These are phyloP conservation scores for Opisthocomus hoazin DNA, from an alignment of 2,113 vertebrate genomes.

Conservation along the genomic window DNA sequence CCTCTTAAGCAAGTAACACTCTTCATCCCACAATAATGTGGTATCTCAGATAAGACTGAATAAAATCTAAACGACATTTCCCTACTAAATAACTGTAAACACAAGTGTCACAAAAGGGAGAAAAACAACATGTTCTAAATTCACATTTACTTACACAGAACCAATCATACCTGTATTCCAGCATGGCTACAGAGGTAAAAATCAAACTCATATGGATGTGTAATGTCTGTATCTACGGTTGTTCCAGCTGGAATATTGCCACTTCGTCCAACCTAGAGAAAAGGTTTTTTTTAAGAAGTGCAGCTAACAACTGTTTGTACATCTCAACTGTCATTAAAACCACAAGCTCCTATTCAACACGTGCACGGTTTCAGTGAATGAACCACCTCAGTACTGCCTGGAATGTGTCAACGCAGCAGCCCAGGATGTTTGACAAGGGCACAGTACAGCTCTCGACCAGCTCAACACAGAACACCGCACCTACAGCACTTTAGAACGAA, in stretches of 20 bases:
- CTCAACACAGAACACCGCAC: neutral
- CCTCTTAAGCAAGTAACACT: neutral
- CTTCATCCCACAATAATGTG: neutral
- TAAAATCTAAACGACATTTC: neutral
- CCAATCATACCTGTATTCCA: slow-evolving; percentile 90
- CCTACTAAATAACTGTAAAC: neutral
- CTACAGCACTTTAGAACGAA: neutral
- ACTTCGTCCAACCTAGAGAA: slow-evolving; percentile 89
- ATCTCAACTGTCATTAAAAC: neutral
- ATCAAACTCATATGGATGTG: slow-evolving; percentile 97
- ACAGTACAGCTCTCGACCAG: neutral
- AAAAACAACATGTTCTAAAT: neutral
- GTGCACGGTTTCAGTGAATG: neutral
- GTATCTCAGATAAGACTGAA: neutral
- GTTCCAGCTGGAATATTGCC: slow-evolving; percentile 99
- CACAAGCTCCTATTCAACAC: neutral
- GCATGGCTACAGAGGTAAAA: slow-evolving; percentile 99
- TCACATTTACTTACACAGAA: neutral
- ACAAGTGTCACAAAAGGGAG: neutral
- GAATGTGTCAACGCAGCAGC: neutral
- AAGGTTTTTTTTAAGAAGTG: neutral
- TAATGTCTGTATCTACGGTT: slow-evolving; percentile 97
- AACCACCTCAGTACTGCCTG: neutral
- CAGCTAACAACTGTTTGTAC: neutral
- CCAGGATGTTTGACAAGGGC: neutral